Percentiles rank a stretch among this genome's conserved stretches.
These are phyloP conservation scores for Ophion slaviceki DNA, from an alignment of 2,888 invertebrate genomes.

Conservation along the genomic window DNA sequence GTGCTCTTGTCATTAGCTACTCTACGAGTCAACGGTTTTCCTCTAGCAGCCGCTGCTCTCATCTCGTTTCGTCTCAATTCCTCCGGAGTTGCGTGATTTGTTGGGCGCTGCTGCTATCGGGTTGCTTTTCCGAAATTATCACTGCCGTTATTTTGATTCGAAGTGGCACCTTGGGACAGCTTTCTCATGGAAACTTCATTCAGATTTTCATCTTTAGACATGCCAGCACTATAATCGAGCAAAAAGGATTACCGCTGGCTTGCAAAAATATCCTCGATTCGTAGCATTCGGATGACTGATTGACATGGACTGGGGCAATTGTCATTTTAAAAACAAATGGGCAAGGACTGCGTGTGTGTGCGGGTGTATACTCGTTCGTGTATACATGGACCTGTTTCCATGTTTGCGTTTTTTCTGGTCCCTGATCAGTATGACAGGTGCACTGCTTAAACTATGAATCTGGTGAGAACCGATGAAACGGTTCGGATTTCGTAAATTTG, in stretches of 20 bases:
- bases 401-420: no score
- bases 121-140: constrained; percentile 9
- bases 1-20: constrained; percentile 26
- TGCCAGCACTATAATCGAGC: neutral
- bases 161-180: neutral
- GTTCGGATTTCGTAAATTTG: no score
- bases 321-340: constrained; percentile 60
- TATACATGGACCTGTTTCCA: no score
- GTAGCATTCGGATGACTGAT: neutral
- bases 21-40: constrained; percentile 17
- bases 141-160: neutral
- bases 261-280: no score
- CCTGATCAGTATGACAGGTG: no score
- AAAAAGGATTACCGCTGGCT: no score
- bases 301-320: constrained; percentile 24
- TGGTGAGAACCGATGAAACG: no score
- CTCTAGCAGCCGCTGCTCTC: constrained; percentile 19
- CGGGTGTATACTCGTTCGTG: no score
- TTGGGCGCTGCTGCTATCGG: neutral
- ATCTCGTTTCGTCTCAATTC: constrained; percentile 45
- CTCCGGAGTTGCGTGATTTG: constrained; percentile 13
- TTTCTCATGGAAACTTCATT: neutral
- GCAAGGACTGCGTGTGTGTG: neutral
- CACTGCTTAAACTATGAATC: no score
- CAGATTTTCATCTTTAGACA: constrained; percentile 36